Evolutionary conservation across 2,888 invertebrate species (phyloP), one percentile per base, ranked within the genome.

Genomic region (Stratiomys singularior): DNA sequence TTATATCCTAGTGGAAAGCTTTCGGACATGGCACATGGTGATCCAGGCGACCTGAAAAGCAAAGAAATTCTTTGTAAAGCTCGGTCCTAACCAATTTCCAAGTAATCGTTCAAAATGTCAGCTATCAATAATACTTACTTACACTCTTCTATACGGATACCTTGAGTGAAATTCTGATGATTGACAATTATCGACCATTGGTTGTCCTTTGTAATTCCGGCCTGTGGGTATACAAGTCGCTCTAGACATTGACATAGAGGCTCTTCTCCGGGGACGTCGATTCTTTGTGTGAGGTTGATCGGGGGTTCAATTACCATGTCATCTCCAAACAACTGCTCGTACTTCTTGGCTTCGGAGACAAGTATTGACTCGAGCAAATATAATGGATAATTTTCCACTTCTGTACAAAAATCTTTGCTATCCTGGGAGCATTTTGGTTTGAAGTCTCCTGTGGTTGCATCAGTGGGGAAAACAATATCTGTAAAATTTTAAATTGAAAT

Each of bases 71-170:
- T n/a, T n/a, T 83, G 44, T 83, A 86, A n/a, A 13, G 15, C 9
- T 64, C 4, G 7, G 27, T 27, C 27, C 23, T 11, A 37, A 1
- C 27, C 4, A 46, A 15, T 15, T 67, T 67, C 5, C 18, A 21
- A 67, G 37, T 5, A 67, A 23, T 67, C 11, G 15, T 30, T 30
- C 28, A 64, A 3, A 37, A 37, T 5, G 25, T 21, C 60, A 25
- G 0, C 1, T 4, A 1, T 72, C 27, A 27, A 56, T 18, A 30
- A 5, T 60, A 90, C 92, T 90, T 86, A 94, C 94, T 85, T 80
- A 88, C 96, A 96, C 79, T 90, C 89, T 86, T 95, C 94, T 0
- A 93, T 90, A 63, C 91, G 89, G 63, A 94, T 90, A 21, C 92
- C 93, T 85, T 96, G 96, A 15, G 90, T 88, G 66, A 91, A 91